Percentiles rank a stretch among this genome's conserved stretches.
These are phyloP conservation scores for Xylophagus ater DNA, from an alignment of 2,888 invertebrate genomes.

Conservation along the genomic window DNA sequence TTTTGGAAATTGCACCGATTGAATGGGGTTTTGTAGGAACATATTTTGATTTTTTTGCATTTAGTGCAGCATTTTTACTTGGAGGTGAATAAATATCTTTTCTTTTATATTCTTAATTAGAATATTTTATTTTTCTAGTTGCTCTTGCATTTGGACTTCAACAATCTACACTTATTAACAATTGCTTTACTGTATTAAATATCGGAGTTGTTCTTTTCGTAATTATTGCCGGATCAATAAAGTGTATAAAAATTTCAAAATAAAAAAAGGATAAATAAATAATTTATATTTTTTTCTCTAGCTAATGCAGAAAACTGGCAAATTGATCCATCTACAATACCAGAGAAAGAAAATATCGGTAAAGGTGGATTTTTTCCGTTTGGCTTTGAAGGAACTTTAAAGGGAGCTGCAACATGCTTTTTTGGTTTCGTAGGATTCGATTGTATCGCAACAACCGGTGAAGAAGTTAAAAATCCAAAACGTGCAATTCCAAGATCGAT, in stretches of 20 bases:
- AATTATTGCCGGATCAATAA: slow-evolving; percentile 56
- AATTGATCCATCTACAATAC: slow-evolving; percentile 37
- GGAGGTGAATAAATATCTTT: slow-evolving; percentile 44
- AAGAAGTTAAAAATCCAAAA: slow-evolving; percentile 82
- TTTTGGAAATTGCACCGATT: slow-evolving; percentile 50
- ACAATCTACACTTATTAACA: slow-evolving; percentile 66
- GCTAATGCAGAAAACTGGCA: slow-evolving; percentile 47
- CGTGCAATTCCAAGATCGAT: slow-evolving; percentile 76
- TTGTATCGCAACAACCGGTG: slow-evolving; percentile 68
- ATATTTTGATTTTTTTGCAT: slow-evolving; percentile 66
- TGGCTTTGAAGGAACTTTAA: slow-evolving; percentile 67
- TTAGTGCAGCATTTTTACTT: slow-evolving; percentile 51
- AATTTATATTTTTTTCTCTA: slow-evolving; percentile 17
- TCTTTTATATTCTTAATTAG: neutral
- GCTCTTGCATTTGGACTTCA: slow-evolving; percentile 67
- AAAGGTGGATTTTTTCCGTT: slow-evolving; percentile 83
- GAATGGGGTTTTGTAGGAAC: slow-evolving; percentile 46
- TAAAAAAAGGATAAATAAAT: neutral
- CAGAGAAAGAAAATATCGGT: slow-evolving; percentile 42
- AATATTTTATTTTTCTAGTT: slow-evolving; percentile 37
- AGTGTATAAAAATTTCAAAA: slow-evolving; percentile 39
- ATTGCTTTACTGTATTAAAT: slow-evolving; percentile 63
- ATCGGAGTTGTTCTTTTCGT: slow-evolving; percentile 60
- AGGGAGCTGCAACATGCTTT: slow-evolving; percentile 71
- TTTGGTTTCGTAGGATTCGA: slow-evolving; percentile 94